phyloP scores from a whole-genome alignment of 1,140 invertebrate species.

The Drosophila kurseongensis region DNA sequence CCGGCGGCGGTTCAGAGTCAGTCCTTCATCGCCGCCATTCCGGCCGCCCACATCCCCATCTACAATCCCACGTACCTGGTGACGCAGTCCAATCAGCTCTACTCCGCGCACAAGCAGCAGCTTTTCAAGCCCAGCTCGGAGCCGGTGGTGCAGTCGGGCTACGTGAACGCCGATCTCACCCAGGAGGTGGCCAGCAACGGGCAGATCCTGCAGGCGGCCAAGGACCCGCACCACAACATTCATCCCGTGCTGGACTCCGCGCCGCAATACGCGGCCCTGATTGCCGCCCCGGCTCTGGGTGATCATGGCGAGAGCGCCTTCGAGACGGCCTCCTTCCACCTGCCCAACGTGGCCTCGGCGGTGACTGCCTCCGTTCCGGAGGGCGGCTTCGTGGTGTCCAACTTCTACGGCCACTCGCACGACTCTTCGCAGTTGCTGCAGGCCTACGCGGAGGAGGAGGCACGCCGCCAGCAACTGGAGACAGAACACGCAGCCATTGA shows the following conservation, averaged over 20 bases:
- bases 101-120: slow-evolving; percentile 79
- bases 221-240: slow-evolving; percentile 77
- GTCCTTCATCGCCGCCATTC: slow-evolving; percentile 52
- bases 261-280: slow-evolving; percentile 76
- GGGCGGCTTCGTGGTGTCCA: slow-evolving; percentile 79
- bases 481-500: slow-evolving; percentile 70
- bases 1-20: slow-evolving; percentile 46
- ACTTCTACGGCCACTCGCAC: slow-evolving; percentile 71
- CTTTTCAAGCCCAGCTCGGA: slow-evolving; percentile 75
- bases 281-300: slow-evolving; percentile 69
- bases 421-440: slow-evolving; percentile 72
- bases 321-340: slow-evolving; percentile 68
- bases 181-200: slow-evolving; percentile 83
- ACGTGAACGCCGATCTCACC: slow-evolving; percentile 75
- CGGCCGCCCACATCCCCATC: slow-evolving; percentile 74
- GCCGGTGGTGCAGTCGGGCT: slow-evolving; percentile 66
- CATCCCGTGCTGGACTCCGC: slow-evolving; percentile 69
- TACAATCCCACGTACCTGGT: slow-evolving; percentile 84
- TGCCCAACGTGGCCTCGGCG: slow-evolving; percentile 61
- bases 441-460: slow-evolving; percentile 74
- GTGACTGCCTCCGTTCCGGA: slow-evolving; percentile 50
- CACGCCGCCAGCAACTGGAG: slow-evolving; percentile 64
- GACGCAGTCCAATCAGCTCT: slow-evolving; percentile 82
- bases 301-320: slow-evolving; percentile 46
- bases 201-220: slow-evolving; percentile 80